These are phyloP conservation scores for Bubalus kerabau DNA, from an alignment of 2,113 vertebrate genomes.

Conservation along the genomic window DNA sequence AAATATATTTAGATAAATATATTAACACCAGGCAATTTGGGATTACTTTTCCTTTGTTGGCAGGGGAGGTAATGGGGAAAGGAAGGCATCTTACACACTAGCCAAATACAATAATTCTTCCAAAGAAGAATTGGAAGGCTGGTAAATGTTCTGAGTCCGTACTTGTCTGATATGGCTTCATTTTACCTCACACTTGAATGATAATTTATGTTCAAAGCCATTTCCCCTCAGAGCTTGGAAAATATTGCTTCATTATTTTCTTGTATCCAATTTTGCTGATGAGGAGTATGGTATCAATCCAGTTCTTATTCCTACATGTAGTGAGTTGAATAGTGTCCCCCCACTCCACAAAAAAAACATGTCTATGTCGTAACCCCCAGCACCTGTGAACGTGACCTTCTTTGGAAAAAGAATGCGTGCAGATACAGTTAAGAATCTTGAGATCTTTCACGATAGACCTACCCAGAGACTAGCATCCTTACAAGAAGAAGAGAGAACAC, in stretches of 20 bases:
- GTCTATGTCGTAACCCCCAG: neutral
- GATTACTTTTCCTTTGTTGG: neutral
- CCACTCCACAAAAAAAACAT: neutral
- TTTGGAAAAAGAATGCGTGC: neutral
- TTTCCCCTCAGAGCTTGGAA: conserved; percentile 65
- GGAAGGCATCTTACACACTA: neutral
- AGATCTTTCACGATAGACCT: neutral
- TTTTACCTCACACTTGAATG: conserved; percentile 72
- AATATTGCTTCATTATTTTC: conserved; percentile 62
- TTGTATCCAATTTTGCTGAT: conserved; percentile 53
- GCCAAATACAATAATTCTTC: conserved; percentile 55
- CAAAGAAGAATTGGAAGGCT: conserved; percentile 46
- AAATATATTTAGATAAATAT: neutral
- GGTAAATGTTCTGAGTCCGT: conserved; percentile 68
- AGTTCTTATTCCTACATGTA: neutral
- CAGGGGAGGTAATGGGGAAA: neutral
- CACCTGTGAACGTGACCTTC: neutral
- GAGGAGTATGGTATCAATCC: neutral
- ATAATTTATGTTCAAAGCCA: conserved; percentile 73
- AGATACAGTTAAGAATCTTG: neutral
- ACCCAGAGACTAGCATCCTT: neutral
- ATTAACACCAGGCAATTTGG: neutral
- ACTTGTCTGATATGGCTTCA: conserved; percentile 40
- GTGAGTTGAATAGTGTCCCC: neutral
- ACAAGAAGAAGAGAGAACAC: neutral